These are phyloP conservation scores for Heteromormyrus szaboi DNA, from an alignment of 2,797 vertebrate species.

Conservation along the genomic window DNA sequence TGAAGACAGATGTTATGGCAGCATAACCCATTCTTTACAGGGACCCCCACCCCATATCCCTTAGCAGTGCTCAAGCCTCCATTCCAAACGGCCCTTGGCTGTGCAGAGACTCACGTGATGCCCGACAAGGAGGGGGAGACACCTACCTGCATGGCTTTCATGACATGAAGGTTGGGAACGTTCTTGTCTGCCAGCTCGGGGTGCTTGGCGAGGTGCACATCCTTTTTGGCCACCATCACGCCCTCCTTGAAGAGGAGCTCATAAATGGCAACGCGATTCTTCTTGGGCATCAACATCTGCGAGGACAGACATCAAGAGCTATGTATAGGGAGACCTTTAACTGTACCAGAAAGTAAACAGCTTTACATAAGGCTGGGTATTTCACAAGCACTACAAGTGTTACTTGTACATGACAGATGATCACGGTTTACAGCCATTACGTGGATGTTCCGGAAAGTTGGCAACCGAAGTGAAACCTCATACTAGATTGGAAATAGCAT, in stretches of 20 bases:
- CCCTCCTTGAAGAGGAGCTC: conserved; percentile 99
- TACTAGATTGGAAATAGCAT: conserved; percentile 9
- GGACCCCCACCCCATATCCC: not conserved
- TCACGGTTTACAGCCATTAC: not conserved
- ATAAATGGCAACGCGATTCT: conserved; percentile 96
- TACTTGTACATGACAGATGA: not conserved
- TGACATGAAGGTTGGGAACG: conserved; percentile 96
- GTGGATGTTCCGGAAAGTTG: conserved; percentile 1
- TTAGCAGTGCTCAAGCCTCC: not conserved
- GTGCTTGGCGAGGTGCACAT: conserved; percentile 93
- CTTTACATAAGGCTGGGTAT: not conserved
- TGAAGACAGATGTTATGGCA: not conserved
- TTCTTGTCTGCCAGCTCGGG: conserved; percentile 95
- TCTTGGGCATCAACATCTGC: conserved; percentile 99
- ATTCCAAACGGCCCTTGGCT: not conserved
- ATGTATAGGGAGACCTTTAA: not conserved
- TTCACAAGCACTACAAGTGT: not conserved
- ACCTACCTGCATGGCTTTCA: conserved; percentile 98
- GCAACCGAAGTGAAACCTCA: not conserved
- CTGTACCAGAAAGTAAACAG: not conserved
- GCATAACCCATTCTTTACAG: not conserved
- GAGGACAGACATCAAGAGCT: not conserved
- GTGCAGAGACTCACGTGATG: not conserved
- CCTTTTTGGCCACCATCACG: conserved; percentile 98
- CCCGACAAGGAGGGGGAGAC: not conserved